Evolutionary conservation across 2,888 invertebrate species (phyloP).

Genomic region (Limnephilus rhombicus): DNA sequence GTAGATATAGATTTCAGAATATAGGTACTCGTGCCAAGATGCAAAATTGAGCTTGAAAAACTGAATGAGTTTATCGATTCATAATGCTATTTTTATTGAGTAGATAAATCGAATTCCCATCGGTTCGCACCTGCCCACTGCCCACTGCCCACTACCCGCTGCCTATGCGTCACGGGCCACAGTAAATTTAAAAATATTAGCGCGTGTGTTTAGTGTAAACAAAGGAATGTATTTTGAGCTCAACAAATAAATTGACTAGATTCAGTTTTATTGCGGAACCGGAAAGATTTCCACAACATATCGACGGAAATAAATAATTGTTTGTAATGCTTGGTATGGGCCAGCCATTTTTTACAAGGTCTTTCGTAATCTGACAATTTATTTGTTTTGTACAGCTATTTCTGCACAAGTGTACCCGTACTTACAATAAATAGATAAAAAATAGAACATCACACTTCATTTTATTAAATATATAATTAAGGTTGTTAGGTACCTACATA

Average conservation of each 20-base stretch:
- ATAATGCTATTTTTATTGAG: not conserved
- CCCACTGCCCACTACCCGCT: too few relatives aligned
- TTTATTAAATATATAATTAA: too few relatives aligned
- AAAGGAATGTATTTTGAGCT: not conserved
- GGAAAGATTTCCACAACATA: not conserved
- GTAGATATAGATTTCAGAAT: too few relatives aligned
- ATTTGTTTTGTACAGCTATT: too few relatives aligned
- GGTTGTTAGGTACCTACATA: too few relatives aligned
- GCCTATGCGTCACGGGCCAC: not conserved
- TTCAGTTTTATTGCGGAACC: not conserved
- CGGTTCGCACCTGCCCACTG: not conserved
- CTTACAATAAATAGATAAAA: too few relatives aligned
- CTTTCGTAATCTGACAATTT: not conserved
- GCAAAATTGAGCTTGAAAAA: not conserved
- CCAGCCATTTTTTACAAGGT: not conserved
- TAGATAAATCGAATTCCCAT: not conserved
- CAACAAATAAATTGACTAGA: not conserved
- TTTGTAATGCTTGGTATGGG: not conserved
- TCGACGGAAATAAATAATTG: not conserved
- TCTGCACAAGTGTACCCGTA: too few relatives aligned
- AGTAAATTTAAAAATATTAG: not conserved
- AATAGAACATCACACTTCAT: too few relatives aligned
- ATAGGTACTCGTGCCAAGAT: not conserved
- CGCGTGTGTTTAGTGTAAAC: not conserved
- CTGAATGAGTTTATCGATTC: not conserved